Evolutionary conservation across 1,140 invertebrate genomes (phyloP), one percentile per base, ranked within the genome.

Genomic region (Sycophaga agraensis): DNA sequence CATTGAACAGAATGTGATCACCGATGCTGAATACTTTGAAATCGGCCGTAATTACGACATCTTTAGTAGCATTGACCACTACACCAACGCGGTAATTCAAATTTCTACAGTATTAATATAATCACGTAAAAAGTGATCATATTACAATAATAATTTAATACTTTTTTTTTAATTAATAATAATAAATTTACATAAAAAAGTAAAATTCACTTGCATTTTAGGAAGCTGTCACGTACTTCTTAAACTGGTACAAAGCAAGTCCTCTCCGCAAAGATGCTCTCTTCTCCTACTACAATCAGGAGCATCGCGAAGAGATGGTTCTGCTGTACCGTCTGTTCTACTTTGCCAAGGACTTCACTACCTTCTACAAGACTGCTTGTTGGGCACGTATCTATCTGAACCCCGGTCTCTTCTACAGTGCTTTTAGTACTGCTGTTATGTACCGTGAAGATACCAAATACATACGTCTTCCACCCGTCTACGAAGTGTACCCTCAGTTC

Each of bases 381-480:
- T 88, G 85, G 83, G 82, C 85, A 19, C 80, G 87, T 19, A 79
- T 86, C 59, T 72, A 84, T 68, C 77, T 88, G 64, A 89, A 89
- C 76, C 82, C 83, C 26, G 83, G 84, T 39, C 82, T 87, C 74
- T 90, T 87, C 74, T 68, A 83, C 11, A 87, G 87, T 53, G 83
- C 84, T 7, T 73, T 88, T 35, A 83, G 78, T 40, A 80, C 83
- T 3, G 86, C 86, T 34, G 75, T 87, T 9, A 74, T 85, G 60
- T 86, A 88, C 71, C 79, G 87, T 24, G 67, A 76, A 14, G 86
- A 88, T 71, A 85, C 83, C 70, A 78, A 77, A 39, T 81, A 83
- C 59, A 80, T 89, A 50, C 76, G 79, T 37, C 60, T 89, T 0
- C 88, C 88, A 8, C 84, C 87, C 16, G 81, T 86, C 31, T 88